These are phyloP conservation scores for Ahaetulla prasina DNA, from an alignment of 2,113 vertebrate species.

Conservation along the genomic window DNA sequence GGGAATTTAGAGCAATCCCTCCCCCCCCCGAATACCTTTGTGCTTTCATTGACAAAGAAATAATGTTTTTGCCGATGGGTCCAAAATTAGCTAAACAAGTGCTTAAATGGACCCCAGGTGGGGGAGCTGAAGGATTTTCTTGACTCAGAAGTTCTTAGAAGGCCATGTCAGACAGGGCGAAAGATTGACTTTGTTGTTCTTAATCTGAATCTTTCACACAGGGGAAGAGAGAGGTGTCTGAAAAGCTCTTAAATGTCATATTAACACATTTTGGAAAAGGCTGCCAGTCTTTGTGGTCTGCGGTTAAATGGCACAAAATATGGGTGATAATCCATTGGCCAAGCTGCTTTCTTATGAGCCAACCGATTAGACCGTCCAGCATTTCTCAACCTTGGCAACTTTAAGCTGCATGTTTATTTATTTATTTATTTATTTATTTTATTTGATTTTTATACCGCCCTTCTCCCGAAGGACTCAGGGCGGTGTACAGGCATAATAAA, in stretches of 20 bases:
- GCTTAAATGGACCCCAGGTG: slow-evolving; percentile 4
- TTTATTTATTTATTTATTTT: too few species aligned
- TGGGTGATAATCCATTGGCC: not conserved
- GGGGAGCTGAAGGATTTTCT: slow-evolving; percentile 5
- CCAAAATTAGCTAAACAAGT: slow-evolving; percentile 46
- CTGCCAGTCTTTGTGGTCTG: not conserved
- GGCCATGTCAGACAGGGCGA: not conserved
- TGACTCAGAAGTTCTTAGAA: slow-evolving; percentile 9
- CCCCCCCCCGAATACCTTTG: not conserved
- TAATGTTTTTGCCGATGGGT: slow-evolving; percentile 37
- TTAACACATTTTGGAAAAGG: slow-evolving; percentile 25
- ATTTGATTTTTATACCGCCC: too few species aligned
- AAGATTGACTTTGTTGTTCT: slow-evolving; percentile 26
- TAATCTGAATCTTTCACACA: slow-evolving; percentile 36
- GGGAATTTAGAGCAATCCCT: not conserved
- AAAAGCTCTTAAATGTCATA: slow-evolving; percentile 49
- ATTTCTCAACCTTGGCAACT: not conserved
- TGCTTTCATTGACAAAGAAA: slow-evolving; percentile 30
- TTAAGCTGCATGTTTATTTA: not conserved
- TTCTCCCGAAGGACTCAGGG: too few species aligned
- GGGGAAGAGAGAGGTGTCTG: slow-evolving; percentile 11
- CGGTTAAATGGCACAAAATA: not conserved
- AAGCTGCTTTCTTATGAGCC: not conserved
- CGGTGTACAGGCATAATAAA: too few species aligned
- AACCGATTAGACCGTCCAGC: not conserved